These are phyloP conservation scores for Characodon lateralis DNA, from an alignment of 2,797 vertebrate genomes.

Conservation along the genomic window DNA sequence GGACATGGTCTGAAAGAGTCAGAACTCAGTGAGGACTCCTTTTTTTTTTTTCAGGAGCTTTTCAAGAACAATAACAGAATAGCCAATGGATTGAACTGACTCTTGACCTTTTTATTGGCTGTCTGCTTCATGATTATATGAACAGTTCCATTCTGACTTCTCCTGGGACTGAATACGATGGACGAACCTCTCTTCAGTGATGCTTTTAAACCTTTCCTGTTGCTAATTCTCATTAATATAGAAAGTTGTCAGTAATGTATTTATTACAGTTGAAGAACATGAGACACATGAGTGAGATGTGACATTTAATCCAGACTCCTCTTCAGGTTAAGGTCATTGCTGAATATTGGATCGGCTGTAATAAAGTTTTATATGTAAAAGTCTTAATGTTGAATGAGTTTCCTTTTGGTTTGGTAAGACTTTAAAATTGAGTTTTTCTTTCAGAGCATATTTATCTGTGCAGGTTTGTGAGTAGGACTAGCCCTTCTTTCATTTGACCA, in stretches of 20 bases:
- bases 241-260: background rate
- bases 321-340: background rate
- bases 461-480: background rate
- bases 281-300: background rate
- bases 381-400: background rate
- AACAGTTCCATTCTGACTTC: background rate
- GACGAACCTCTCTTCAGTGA: background rate
- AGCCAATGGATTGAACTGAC: background rate
- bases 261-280: background rate
- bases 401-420: background rate
- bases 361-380: conserved; percentile 16
- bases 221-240: background rate
- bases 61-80: background rate
- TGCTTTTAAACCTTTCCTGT: background rate
- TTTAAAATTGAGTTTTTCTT: too few species aligned
- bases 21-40: background rate
- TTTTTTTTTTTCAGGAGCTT: background rate
- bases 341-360: background rate
- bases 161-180: background rate
- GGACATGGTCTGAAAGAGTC: conserved; percentile 83
- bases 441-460: background rate
- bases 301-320: background rate
- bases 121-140: background rate
- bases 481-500: background rate
- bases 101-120: too few species aligned